Conservation (phyloP, 2,113 vertebrate genomes). For the Callocephalon fimbriatum region DNA sequence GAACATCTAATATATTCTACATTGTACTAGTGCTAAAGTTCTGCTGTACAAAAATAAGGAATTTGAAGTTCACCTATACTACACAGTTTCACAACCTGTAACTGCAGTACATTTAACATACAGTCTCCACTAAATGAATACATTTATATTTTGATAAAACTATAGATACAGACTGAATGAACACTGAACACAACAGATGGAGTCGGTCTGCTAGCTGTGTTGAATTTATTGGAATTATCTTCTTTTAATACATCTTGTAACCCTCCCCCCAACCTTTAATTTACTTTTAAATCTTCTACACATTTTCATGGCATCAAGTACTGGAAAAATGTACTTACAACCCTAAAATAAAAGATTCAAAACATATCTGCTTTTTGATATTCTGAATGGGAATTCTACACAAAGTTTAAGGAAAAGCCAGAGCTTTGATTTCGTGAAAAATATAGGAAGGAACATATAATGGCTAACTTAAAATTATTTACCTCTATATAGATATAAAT, state of each 20-base stretch:
- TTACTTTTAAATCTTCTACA: constrained; percentile 44
- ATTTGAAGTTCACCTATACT: constrained; percentile 81
- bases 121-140: constrained; percentile 80
- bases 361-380: neutral
- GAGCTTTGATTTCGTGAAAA: neutral
- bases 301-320: constrained; percentile 31
- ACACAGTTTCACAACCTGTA: constrained; percentile 82
- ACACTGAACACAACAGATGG: constrained; percentile 78
- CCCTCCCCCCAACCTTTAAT: constrained; percentile 19
- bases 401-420: constrained; percentile 23
- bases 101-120: constrained; percentile 82
- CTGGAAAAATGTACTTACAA: constrained; percentile 6
- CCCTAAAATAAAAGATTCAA: constrained; percentile 32
- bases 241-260: constrained; percentile 58
- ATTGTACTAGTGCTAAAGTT: constrained; percentile 83
- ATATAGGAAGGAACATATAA: neutral
- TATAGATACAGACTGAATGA: constrained; percentile 77
- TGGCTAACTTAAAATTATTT: neutral
- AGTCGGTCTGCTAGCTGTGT: constrained; percentile 69
- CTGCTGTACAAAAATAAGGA: constrained; percentile 89
- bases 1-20: constrained; percentile 89
- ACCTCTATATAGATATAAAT: neutral
- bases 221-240: constrained; percentile 59
- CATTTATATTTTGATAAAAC: constrained; percentile 76
- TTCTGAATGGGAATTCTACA: constrained; percentile 20